These are phyloP conservation scores for Oxygymnocypris stewartii DNA, from an alignment of 2,113 vertebrate genomes.

Conservation along the genomic window DNA sequence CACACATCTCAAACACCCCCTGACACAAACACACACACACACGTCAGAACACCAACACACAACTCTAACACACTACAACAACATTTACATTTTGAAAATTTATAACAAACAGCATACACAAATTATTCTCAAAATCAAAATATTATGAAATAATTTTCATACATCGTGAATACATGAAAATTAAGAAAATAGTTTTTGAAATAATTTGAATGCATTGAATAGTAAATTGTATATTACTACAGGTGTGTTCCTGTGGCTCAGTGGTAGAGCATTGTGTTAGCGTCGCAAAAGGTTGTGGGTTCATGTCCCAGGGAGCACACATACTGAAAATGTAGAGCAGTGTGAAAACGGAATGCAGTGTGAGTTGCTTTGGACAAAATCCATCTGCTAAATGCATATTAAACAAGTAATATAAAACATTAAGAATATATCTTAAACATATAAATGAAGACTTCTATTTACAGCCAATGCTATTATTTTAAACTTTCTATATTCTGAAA, in stretches of 20 bases:
- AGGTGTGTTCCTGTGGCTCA: too few species aligned
- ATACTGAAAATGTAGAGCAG: too few species aligned
- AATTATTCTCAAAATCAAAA: neutral
- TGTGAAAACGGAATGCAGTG: too few species aligned
- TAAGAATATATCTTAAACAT: neutral
- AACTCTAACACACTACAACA: neutral
- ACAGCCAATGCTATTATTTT: neutral
- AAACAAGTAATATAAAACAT: neutral
- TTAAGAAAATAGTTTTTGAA: neutral
- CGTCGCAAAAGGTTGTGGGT: too few species aligned
- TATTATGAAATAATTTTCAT: neutral
- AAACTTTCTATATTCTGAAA: neutral
- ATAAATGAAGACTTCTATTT: neutral
- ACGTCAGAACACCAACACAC: too few species aligned
- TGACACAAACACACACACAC: too few species aligned
- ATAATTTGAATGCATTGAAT: neutral
- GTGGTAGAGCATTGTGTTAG: too few species aligned
- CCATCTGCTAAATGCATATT: neutral
- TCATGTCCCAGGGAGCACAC: too few species aligned
- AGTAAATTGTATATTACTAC: neutral
- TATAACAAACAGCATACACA: neutral
- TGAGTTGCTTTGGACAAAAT: too few species aligned
- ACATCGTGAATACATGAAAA: too few species aligned
- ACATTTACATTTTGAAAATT: neutral
- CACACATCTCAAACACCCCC: too few species aligned